Evolutionary conservation across 2,888 invertebrate genomes (phyloP).

Genomic region (Lamellibrachia satsuma): DNA sequence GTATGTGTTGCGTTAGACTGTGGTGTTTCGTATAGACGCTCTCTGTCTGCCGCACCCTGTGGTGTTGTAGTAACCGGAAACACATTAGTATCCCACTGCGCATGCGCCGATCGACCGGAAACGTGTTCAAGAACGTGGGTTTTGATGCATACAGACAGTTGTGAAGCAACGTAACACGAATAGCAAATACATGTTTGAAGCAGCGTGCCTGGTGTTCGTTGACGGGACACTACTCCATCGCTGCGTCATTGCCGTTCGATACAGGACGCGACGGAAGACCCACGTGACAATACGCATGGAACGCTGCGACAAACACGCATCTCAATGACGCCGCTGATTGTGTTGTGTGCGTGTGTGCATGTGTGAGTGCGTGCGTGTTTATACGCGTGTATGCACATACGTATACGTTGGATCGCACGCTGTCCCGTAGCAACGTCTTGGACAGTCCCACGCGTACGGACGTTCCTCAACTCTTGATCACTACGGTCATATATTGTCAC

Average conservation of each 20-base stretch:
- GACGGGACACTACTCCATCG: background rate
- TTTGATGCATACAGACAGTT: background rate
- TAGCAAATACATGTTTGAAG: background rate
- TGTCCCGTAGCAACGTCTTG: background rate
- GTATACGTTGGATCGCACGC: background rate
- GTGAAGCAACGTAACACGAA: background rate
- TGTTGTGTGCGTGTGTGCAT: background rate
- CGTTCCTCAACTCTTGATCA: background rate
- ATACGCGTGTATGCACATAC: background rate
- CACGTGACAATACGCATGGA: background rate
- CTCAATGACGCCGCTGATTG: background rate
- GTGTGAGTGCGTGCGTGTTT: background rate
- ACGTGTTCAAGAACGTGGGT: background rate
- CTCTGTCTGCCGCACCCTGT: background rate
- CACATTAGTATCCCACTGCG: background rate
- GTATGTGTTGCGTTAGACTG: conserved; percentile 6
- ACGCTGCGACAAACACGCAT: background rate
- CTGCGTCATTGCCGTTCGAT: background rate
- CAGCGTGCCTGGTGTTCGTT: background rate
- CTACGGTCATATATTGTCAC: background rate
- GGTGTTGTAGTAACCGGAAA: background rate
- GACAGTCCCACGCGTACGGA: background rate
- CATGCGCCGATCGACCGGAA: background rate
- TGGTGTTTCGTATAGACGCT: conserved; percentile 17
- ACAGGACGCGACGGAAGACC: background rate